These are phyloP conservation scores for Odontomyia ornata DNA, from an alignment of 2,888 invertebrate species.

Conservation along the genomic window DNA sequence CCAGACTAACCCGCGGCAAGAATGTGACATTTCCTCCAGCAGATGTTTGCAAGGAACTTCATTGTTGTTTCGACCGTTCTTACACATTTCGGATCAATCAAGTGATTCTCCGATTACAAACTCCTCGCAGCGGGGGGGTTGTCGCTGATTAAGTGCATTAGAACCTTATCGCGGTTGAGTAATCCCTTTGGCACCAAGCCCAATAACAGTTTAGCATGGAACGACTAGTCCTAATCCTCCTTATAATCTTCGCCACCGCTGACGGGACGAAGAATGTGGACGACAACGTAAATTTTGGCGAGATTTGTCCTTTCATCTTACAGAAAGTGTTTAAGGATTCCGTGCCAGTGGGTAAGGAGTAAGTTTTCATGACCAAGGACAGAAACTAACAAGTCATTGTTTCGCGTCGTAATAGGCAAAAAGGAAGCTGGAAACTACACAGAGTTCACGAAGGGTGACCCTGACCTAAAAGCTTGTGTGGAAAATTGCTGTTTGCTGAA, in stretches of 20 bases:
- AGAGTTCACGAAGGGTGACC: slow-evolving; percentile 67
- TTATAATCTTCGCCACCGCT: not conserved
- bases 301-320: slow-evolving; percentile 60
- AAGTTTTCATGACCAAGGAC: not conserved
- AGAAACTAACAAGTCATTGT: not conserved
- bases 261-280: slow-evolving; percentile 18
- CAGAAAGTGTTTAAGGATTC: slow-evolving; percentile 62
- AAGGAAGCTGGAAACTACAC: slow-evolving; percentile 71
- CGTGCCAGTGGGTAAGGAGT: slow-evolving; percentile 58
- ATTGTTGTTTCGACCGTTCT: too few relatives aligned
- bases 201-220: not conserved
- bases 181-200: too few relatives aligned
- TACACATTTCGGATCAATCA: too few relatives aligned
- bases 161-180: too few relatives aligned
- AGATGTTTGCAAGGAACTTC: too few relatives aligned
- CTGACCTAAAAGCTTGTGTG: slow-evolving; percentile 75
- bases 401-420: slow-evolving; percentile 63
- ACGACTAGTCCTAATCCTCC: slow-evolving; percentile 11
- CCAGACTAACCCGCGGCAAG: too few relatives aligned
- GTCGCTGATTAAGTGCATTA: too few relatives aligned
- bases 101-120: too few relatives aligned
- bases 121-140: too few relatives aligned
- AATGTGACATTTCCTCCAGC: too few relatives aligned
- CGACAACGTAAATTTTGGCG: slow-evolving; percentile 13
- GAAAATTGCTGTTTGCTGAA: slow-evolving; percentile 66